phyloP scores from a whole-genome alignment of 2,888 invertebrate genomes.

The Sthenelais limicola region DNA sequence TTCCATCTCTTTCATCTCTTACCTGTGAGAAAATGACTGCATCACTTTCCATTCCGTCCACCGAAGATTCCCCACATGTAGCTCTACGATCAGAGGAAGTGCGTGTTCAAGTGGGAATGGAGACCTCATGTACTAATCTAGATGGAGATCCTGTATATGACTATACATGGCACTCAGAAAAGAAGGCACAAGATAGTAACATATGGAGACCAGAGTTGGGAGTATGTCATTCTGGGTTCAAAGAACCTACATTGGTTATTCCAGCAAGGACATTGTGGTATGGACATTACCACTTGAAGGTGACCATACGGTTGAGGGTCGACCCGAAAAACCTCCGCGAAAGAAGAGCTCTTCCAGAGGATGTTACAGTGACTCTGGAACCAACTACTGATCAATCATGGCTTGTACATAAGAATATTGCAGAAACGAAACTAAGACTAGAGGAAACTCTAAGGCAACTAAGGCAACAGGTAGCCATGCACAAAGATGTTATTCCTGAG shows the following conservation, averaged over 20 bases:
- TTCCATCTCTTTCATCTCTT: neutral
- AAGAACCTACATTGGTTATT: conserved; percentile 35
- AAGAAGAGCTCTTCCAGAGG: neutral
- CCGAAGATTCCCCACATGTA: conserved; percentile 37
- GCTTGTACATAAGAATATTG: neutral
- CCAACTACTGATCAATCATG: neutral
- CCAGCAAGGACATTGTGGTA: conserved; percentile 53
- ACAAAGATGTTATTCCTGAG: neutral
- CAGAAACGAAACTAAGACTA: neutral
- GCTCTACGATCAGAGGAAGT: conserved; percentile 42
- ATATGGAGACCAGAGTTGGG: conserved; percentile 51
- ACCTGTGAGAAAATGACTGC: conserved; percentile 34
- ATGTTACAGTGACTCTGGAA: neutral
- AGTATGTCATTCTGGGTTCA: conserved; percentile 47
- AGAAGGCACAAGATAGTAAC: conserved; percentile 41
- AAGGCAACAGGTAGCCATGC: neutral
- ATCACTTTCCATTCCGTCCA: neutral
- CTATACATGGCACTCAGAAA: conserved; percentile 60
- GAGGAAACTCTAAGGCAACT: neutral
- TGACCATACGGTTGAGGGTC: conserved; percentile 55
- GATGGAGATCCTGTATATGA: neutral
- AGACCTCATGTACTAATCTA: neutral
- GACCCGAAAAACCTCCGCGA: neutral
- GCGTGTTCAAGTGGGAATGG: neutral
- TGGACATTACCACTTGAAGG: conserved; percentile 59